Conservation (phyloP, 2,888 invertebrate genomes). For the Anodontia alba region DNA sequence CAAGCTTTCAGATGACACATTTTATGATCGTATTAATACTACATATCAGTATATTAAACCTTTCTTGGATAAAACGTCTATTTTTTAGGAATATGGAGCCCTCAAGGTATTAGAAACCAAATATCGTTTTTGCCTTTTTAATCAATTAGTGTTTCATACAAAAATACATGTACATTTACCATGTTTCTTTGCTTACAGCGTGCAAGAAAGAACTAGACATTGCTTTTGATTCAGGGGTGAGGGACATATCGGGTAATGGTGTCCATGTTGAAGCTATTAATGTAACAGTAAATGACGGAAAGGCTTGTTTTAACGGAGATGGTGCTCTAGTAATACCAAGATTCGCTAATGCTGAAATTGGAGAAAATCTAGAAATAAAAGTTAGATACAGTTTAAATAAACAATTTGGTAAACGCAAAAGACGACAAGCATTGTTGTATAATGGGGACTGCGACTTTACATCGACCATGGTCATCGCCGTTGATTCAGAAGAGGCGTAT, state of each 20-base stretch:
- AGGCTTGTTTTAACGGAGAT: slow-evolving; percentile 54
- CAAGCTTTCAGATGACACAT: too few species aligned
- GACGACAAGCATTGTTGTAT: slow-evolving; percentile 43
- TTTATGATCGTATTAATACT: too few species aligned
- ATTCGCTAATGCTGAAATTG: slow-evolving; percentile 53
- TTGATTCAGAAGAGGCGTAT: slow-evolving; percentile 11
- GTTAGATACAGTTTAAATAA: slow-evolving; percentile 32
- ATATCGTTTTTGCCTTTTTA: too few species aligned
- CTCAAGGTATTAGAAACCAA: too few species aligned
- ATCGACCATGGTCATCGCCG: slow-evolving; percentile 38
- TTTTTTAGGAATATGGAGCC: too few species aligned
- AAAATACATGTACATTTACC: too few species aligned
- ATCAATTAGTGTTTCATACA: too few species aligned
- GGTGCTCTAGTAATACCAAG: slow-evolving; percentile 49
- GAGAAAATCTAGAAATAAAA: slow-evolving; percentile 33
- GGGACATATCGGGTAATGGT: slow-evolving; percentile 36
- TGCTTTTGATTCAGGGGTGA: slow-evolving; percentile 29
- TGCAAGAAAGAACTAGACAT: slow-evolving; percentile 54
- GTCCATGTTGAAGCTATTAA: slow-evolving; percentile 49
- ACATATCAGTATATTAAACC: too few species aligned
- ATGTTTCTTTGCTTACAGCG: too few species aligned
- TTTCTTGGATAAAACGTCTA: too few species aligned
- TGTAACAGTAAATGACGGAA: slow-evolving; percentile 32
- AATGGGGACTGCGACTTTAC: slow-evolving; percentile 57
- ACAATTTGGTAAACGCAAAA: background rate